Conservation (phyloP, 1,140 invertebrate species). For the Zaprionus inermis region DNA sequence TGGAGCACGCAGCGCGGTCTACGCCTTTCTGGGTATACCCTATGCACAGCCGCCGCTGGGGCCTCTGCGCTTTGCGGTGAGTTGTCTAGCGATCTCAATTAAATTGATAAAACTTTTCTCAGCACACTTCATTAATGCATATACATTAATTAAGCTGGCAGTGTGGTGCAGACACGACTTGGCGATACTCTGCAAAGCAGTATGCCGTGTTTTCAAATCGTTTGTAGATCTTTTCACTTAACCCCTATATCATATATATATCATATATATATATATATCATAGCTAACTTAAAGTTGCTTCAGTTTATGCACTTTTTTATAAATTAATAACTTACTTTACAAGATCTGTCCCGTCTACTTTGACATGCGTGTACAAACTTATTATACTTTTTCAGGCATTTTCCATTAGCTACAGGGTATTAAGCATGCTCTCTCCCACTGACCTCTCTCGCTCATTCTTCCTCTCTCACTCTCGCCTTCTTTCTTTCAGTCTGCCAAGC, state of each 20-base stretch:
- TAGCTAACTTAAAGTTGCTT: no score
- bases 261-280: no score
- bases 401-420: neutral
- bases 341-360: neutral
- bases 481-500: conserved; percentile 83
- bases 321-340: no score
- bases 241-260: no score
- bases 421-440: neutral
- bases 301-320: no score
- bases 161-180: neutral
- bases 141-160: neutral
- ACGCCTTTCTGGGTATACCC: conserved; percentile 88
- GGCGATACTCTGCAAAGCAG: neutral
- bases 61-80: conserved; percentile 86
- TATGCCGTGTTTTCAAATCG: neutral
- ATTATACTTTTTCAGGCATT: neutral
- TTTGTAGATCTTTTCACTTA: no score
- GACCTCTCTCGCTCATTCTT: neutral
- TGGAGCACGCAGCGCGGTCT: conserved; percentile 84
- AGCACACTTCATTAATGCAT: neutral
- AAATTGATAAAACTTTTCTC: neutral
- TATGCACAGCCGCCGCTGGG: conserved; percentile 88
- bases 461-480: neutral
- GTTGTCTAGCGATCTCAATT: conserved; percentile 21
- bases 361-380: neutral